Base-by-base conservation (phyloP, 2,113 vertebrate species). In the Zootoca vivipara region DNA sequence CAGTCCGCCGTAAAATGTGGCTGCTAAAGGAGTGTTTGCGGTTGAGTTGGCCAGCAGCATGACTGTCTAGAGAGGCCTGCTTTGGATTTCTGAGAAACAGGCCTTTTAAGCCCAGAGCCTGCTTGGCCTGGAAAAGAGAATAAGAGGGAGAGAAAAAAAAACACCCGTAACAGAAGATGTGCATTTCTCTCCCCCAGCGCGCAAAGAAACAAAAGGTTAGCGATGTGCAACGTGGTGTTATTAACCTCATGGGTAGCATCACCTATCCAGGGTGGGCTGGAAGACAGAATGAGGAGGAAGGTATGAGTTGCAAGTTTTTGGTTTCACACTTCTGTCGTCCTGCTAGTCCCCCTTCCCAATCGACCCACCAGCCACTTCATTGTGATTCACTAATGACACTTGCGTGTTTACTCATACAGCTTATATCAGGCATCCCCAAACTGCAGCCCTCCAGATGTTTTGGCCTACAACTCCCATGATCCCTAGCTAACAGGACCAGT, bases 21-120 rank as follows among this genome's bases (percentile, higher is more conserved):
- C 98, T 98, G 89, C 98, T 98, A 92, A 99, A 98, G 35, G 98
- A 97, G 92, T 97, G 97, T 96, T 98, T 99, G 97, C 97, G 97
- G 83, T 92, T 96, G 96, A 96, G 98, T 94, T 97, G 98, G 87
- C 96, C 98, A 99, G 97, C 98, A 99, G 97, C 98, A 98, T 98
- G 98, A 98, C 99, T 99, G 99, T 99, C 99, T 93, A 99, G 99
- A 78, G 99, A 99, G 93, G 98, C 94, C 93, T 99, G 98, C 97
- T 99, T 99, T 98, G 98, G 98, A 97, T 97, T 99, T 97, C 98
- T 98, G 97, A 99, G 98, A 96, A 99, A 99, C 82, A 99, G 97
- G 82, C 98, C 98, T 98, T 99, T 99, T 97, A 99, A 98, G 95
- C 99, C 98, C 95, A 98, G 97, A 96, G 96, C 96, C 95, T 97